Percentiles rank a stretch among this genome's conserved stretches.
These are phyloP conservation scores for Rhinoderma darwinii DNA, from an alignment of 2,113 vertebrate species.

Conservation along the genomic window DNA sequence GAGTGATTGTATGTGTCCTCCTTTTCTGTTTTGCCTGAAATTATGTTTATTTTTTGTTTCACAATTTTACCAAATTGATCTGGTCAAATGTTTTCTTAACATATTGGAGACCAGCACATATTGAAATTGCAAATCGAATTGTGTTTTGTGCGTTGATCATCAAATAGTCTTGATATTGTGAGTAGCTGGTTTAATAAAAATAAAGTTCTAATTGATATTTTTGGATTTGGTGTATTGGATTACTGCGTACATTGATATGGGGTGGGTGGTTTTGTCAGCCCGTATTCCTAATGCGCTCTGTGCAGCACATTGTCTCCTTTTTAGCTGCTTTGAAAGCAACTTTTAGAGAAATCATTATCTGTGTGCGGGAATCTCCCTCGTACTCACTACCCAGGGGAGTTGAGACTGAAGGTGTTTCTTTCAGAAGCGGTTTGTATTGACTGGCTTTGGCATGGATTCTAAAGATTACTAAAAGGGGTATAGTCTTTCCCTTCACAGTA, in stretches of 20 bases:
- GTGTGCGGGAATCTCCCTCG: slow-evolving; percentile 6
- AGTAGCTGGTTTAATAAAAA: no score
- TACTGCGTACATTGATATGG: background rate
- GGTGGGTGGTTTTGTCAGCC: background rate
- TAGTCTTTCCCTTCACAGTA: slow-evolving; percentile 33
- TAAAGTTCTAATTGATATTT: no score
- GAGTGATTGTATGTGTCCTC: no score
- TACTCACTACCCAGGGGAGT: background rate
- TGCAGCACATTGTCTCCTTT: background rate
- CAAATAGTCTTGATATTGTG: no score
- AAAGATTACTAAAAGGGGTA: background rate
- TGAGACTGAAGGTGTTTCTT: slow-evolving; percentile 21
- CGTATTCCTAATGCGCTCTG: background rate
- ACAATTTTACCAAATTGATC: no score
- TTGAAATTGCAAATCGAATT: no score
- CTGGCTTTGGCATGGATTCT: slow-evolving; percentile 20
- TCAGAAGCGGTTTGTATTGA: slow-evolving; percentile 24
- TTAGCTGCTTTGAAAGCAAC: background rate
- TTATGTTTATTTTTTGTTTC: no score
- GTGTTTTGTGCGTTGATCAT: no score
- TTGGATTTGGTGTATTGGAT: no score
- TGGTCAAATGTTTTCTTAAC: no score
- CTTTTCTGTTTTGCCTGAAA: no score
- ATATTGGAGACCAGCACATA: no score
- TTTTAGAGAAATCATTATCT: background rate